phyloP scores from a whole-genome alignment of 2,888 invertebrate genomes.

The Lucinisca nassula region DNA sequence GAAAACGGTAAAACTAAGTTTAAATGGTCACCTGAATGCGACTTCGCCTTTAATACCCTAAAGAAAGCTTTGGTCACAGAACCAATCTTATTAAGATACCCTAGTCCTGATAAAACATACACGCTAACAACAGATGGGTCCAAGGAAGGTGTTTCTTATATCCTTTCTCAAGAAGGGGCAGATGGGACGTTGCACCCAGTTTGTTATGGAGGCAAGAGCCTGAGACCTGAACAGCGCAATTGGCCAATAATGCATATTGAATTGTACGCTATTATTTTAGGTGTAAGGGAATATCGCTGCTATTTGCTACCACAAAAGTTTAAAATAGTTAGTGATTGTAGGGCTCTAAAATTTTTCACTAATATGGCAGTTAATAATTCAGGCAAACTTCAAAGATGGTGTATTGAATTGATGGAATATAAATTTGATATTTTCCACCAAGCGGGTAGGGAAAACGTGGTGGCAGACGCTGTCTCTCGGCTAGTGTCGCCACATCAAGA shows the following conservation, averaged over 20 bases:
- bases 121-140: constrained; percentile 6
- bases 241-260: constrained; percentile 30
- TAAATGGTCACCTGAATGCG: too few species aligned
- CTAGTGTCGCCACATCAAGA: neutral
- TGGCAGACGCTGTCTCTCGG: neutral
- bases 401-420: constrained; percentile 3
- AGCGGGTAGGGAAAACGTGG: neutral
- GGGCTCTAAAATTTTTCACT: neutral
- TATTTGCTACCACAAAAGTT: neutral
- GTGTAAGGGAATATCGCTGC: neutral
- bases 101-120: neutral
- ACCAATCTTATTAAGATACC: neutral
- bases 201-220: neutral
- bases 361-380: neutral
- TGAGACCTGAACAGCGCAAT: neutral
- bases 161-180: neutral
- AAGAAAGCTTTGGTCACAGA: too few species aligned
- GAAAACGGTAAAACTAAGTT: too few species aligned
- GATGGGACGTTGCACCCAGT: neutral
- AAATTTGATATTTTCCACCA: neutral
- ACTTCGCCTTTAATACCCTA: too few species aligned
- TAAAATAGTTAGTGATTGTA: constrained; percentile 1
- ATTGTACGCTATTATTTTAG: neutral
- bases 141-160: neutral
- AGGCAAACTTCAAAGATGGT: neutral